Evolutionary conservation across 2,888 invertebrate genomes (phyloP), one percentile per base, ranked within the genome.

Genomic region (Uloborus plumipes): DNA sequence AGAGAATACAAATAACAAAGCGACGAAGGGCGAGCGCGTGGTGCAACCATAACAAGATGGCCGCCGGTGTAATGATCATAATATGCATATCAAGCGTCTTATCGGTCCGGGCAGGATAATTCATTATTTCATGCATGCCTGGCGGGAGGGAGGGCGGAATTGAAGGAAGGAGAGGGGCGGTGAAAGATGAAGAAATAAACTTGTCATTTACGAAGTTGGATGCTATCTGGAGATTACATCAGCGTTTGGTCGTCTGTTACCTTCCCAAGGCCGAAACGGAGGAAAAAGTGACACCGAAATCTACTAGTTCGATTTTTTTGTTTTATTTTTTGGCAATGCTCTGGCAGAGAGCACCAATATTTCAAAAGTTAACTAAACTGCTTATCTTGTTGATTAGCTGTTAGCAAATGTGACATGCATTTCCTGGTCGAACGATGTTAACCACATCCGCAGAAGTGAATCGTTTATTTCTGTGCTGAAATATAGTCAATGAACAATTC

Each of bases 61-160:
- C 69, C 58, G 76, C 22, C 39, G 69, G 61, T 39, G 39, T 76
- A 76, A 76, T 76, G 76, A 69, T 69, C 31, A 62, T 76, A 76
- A 76, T 76, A 76, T 76, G 76, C 76, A 76, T 70, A 76, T 76
- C 76, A 76, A 69, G 18, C 39, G 62, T 69, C 76, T 76, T 76
- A 76, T 76, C 76, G 49, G n/a, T 65, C 20, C 39, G 69, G 59
- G 62, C 69, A 69, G 62, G 76, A 62, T 76, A 69, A 76, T 76
- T 76, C 66, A 76, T 76, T 76, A 76, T 55, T 76, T 76, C 76
- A 76, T 64, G 69, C 69, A 76, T 76, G 76, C 62, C 50, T 58
- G 66, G 26, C 49, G 61, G 59, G 31, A 31, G 11, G 18, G 18
- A 20, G 14, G 20, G 47, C 53, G 51, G 64, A 71, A 50, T 20